A percentile compares a stretch with the other conserved stretches of the same genome.
These are phyloP conservation scores for Menidia menidia DNA, from an alignment of 2,797 vertebrate species.

Conservation along the genomic window DNA sequence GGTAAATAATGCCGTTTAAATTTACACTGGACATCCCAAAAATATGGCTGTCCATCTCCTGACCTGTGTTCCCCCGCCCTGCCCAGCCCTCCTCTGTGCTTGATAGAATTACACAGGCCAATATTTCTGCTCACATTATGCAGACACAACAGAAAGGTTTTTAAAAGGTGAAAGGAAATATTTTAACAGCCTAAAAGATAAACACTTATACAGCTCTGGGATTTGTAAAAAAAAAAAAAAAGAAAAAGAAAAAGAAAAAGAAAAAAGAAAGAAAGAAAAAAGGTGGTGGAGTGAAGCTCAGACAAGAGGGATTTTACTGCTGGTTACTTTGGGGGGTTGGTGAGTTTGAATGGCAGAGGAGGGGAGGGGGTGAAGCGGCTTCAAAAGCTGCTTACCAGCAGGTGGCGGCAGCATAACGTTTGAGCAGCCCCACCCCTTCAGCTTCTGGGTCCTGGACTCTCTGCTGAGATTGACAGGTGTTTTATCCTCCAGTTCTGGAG, in stretches of 20 bases:
- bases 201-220: constrained; percentile 62
- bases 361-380: constrained; percentile 53
- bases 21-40: constrained; percentile 44
- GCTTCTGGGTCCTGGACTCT: constrained; percentile 71
- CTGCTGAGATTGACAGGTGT: constrained; percentile 75
- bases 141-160: constrained; percentile 39
- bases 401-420: constrained; percentile 89
- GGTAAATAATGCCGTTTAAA: constrained; percentile 45
- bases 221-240: constrained; percentile 47
- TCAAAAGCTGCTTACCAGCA: constrained; percentile 89
- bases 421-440: constrained; percentile 84
- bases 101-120: constrained; percentile 65
- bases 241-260: constrained; percentile 4
- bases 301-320: constrained; percentile 62
- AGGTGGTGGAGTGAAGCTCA: constrained; percentile 37
- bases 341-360: constrained; percentile 78
- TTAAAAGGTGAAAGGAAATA: constrained; percentile 73
- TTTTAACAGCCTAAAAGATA: constrained; percentile 70
- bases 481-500: constrained; percentile 72
- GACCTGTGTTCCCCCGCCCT: constrained; percentile 52
- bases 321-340: constrained; percentile 69
- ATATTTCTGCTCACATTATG: constrained; percentile 55
- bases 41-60: constrained; percentile 27
- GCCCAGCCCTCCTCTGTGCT: constrained; percentile 14
- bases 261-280: constrained; percentile 25